Evolutionary conservation across 2,888 invertebrate species (phyloP), one percentile per base, ranked within the genome.

Genomic region (Byasa hedistus): DNA sequence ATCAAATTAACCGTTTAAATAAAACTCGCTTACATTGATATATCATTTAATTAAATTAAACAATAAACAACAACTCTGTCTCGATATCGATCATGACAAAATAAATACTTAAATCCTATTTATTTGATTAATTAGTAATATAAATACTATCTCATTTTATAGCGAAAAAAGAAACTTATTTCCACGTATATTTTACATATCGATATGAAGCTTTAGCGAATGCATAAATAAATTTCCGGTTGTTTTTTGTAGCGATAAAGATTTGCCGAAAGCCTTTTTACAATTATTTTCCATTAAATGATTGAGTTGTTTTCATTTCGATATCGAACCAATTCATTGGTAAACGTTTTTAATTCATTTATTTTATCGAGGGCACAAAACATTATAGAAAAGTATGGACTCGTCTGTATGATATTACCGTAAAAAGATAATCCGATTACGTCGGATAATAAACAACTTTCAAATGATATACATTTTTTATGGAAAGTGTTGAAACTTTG

Each of bases 281-380:
- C 59, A 39, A 52, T 64, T 36, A 64, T 58, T 64, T 64, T 64
- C 52, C 58, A 64, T 58, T 58, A 58, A 64, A 36, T 54, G 60
- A 60, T 65, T 60, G 59, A 55, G 44, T 48, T 32, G 32, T 48
- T 60, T 60, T 60, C 55, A 59, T 54, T 59, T 60, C 59, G 44
- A 55, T 59, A 65, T 59, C 55, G 55, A 65, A 22, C 21, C 55
- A 48, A 32, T 55, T 36, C 24, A 51, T 44, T 60, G 65, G 44
- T 56, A 55, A 65, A 60, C 59, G 19, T n/a, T 21, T 60, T 60
- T 65, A 48, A 55, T 60, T 55, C 44, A 21, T 52, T 52, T n/a
- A n/a, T 52, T 52, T 52, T 21, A 44, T 44, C 44, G 17, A 44
- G 3, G 17, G 32, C 32, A 44, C 19, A 19, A 44, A 17, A 15